A percentile compares a stretch with the other conserved stretches of the same genome.
phyloP scores from a whole-genome alignment of 1,140 invertebrate species.

The Drosophila neocordata region DNA sequence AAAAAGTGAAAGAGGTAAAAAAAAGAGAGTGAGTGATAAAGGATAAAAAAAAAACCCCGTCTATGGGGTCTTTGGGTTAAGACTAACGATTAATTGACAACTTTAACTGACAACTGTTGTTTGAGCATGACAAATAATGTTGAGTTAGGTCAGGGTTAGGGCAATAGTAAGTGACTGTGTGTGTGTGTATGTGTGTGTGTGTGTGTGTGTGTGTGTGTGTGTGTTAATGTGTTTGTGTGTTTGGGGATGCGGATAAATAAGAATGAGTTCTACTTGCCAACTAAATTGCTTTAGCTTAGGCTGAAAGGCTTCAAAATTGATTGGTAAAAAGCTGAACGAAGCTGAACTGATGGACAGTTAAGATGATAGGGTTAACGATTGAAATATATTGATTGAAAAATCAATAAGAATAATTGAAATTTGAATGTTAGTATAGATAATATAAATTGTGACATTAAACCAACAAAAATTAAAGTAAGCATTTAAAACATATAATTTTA shows the following conservation, averaged over 20 bases:
- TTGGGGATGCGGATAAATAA: background rate
- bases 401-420: background rate
- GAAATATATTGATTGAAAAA: conserved; percentile 5
- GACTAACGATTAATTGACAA: conserved; percentile 10
- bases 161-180: background rate
- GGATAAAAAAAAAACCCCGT: too few relatives aligned
- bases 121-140: conserved; percentile 13
- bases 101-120: conserved; percentile 1
- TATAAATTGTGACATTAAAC: background rate
- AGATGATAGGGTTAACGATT: background rate
- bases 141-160: conserved; percentile 10
- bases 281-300: conserved; percentile 6
- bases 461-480: background rate
- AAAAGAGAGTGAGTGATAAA: too few relatives aligned
- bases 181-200: too few relatives aligned
- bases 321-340: conserved; percentile 1
- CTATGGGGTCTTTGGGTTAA: background rate
- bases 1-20: background rate
- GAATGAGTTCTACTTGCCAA: background rate
- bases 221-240: too few relatives aligned
- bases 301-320: conserved; percentile 14
- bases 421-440: background rate
- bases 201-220: background rate
- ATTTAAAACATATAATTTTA: too few relatives aligned
- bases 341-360: background rate